These are phyloP conservation scores for Perdita meconis DNA, from an alignment of 2,888 invertebrate species.

Conservation along the genomic window DNA sequence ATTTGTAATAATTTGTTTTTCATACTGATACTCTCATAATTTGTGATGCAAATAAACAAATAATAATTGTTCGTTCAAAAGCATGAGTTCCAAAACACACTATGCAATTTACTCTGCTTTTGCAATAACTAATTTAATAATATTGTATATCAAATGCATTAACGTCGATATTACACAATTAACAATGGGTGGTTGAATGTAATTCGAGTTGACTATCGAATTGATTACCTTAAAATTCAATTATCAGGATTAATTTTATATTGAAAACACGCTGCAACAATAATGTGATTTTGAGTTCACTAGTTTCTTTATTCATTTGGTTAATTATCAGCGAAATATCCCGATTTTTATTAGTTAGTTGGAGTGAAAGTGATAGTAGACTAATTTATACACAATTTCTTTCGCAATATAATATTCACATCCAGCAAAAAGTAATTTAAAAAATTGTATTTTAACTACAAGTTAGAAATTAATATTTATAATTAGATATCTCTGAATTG, in stretches of 20 bases:
- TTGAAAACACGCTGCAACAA: background rate
- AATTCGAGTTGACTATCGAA: too few relatives aligned
- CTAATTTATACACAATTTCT: background rate
- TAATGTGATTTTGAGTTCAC: background rate
- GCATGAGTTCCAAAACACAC: background rate
- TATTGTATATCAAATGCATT: slow-evolving; percentile 15
- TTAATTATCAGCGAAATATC: too few relatives aligned
- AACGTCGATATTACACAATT: background rate
- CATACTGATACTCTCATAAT: too few relatives aligned
- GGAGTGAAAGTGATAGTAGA: background rate
- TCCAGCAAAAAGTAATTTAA: background rate
- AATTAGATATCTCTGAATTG: too few relatives aligned
- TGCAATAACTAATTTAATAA: too few relatives aligned
- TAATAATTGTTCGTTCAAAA: too few relatives aligned
- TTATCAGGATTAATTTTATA: slow-evolving; percentile 17
- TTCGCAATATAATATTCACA: background rate
- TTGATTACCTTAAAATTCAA: background rate
- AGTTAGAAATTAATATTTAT: too few relatives aligned
- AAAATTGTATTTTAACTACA: too few relatives aligned
- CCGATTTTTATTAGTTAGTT: too few relatives aligned
- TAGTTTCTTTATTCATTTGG: background rate
- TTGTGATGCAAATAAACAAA: too few relatives aligned
- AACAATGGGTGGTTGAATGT: slow-evolving; percentile 20
- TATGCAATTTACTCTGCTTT: too few relatives aligned
- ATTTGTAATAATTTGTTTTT: too few relatives aligned